Conservation (phyloP, 2,113 vertebrate genomes). For the Actinemys pallida region DNA sequence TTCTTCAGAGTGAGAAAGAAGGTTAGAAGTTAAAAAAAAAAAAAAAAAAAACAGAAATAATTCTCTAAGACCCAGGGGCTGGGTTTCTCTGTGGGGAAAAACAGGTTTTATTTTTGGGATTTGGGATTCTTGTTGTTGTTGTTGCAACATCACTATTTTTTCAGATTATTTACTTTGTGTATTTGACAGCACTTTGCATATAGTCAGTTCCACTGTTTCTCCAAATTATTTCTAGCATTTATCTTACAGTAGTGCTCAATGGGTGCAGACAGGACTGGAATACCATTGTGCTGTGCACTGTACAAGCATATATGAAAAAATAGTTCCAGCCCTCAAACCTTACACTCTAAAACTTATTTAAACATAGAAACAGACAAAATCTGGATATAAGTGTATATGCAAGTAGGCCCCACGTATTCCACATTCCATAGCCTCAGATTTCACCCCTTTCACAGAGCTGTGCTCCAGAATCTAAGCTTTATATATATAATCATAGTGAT, state of each 20-base stretch:
- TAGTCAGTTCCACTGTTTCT: background rate
- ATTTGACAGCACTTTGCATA: background rate
- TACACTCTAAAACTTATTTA: background rate
- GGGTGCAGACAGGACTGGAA: constrained; percentile 39
- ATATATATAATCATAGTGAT: background rate
- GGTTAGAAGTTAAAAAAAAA: background rate
- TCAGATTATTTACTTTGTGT: background rate
- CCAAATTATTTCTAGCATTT: background rate
- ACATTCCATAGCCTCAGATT: rapidly evolving
- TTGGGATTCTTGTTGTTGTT: background rate
- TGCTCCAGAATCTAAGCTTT: background rate
- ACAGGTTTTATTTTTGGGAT: background rate
- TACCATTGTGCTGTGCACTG: constrained; percentile 18
- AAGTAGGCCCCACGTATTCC: background rate
- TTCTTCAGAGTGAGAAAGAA: background rate
- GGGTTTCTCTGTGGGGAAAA: background rate
- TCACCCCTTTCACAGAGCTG: background rate
- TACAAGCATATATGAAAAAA: background rate
- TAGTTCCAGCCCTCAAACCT: background rate
- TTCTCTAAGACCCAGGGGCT: background rate
- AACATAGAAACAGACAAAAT: background rate
- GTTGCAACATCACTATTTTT: background rate
- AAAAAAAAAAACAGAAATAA: background rate
- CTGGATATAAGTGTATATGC: background rate
- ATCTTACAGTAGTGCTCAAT: constrained; percentile 20